Evolutionary conservation across 2,113 vertebrate genomes (phyloP), one percentile per base, ranked within the genome.

Genomic region (Fregetta grallaria): DNA sequence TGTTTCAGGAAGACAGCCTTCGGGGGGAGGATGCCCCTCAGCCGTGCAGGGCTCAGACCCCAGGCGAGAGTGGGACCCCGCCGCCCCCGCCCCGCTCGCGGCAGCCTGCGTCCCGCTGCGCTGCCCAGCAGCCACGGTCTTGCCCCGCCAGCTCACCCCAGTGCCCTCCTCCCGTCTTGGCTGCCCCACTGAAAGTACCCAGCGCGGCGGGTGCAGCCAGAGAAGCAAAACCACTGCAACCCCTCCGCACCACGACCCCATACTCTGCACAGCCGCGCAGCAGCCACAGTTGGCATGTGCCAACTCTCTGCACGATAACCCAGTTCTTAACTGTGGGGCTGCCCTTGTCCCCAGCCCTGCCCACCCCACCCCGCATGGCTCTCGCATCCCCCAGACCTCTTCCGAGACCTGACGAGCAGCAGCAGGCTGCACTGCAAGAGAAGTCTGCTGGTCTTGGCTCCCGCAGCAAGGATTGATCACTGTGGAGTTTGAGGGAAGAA

Each of bases 341-440:
- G 15, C 47, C 59, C 82, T 17, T 2, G 14, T 26, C 14, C 59
- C 56, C 42, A 55, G 75, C 36, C 45, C 15, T 22, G 13, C 38
- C 16, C 27, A 27, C 26, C 45, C 40, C 8, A 2, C n/a, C 55
- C 56, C 3, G 0, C 0, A 0, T 1, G 3, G 40, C 71, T 45
- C 40, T 18, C 3, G 1, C 42, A 22, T 10, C n/a, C 52, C n/a
- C n/a, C 56, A 27, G 7, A 49, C 30, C n/a, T 63, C 42, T 38
- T 12, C 15, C 4, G 34, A 47, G n/a, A 22, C 44, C 9, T 1
- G 18, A 11, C 1, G 25, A n/a, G 63, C 9, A 0, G 17, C 9
- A 0, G 17, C 67, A n/a, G 82, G 49, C 22, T 52, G 84, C 73
- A 17, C 16, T 1, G 2, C 32, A 13, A 20, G 63, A 45, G 18